A percentile compares a stretch with the other conserved stretches of the same genome.
Conservation (phyloP, 2,113 vertebrate genomes). For the Jacana jacana region DNA sequence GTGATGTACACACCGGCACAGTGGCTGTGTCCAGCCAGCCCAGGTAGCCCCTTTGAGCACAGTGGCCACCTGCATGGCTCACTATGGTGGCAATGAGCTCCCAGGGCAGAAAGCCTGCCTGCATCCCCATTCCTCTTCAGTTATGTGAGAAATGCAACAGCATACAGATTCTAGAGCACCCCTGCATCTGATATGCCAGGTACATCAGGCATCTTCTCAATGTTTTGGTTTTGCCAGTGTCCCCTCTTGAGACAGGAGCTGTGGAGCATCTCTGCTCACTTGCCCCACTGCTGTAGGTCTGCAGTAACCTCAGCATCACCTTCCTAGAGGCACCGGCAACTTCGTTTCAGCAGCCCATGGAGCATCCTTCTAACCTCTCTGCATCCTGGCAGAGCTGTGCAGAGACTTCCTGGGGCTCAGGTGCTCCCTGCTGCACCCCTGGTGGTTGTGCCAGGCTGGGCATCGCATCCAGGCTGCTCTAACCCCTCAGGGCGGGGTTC, state of each 20-base stretch:
- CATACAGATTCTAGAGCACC: neutral
- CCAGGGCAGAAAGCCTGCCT: neutral
- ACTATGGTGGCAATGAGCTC: neutral
- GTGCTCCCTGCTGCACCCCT: neutral
- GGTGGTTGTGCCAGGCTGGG: rapidly evolving
- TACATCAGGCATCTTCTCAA: neutral
- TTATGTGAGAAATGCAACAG: neutral
- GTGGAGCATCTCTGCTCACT: neutral
- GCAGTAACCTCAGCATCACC: neutral
- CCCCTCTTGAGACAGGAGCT: neutral
- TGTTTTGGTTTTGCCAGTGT: neutral
- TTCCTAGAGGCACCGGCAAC: neutral
- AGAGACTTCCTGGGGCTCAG: rapidly evolving
- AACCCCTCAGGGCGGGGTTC: neutral
- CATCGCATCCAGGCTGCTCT: neutral
- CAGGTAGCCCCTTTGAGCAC: neutral
- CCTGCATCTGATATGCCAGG: neutral
- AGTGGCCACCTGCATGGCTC: neutral
- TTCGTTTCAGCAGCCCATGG: neutral
- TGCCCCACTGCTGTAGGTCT: neutral
- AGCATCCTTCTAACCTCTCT: neutral
- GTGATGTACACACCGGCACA: neutral
- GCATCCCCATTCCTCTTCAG: neutral
- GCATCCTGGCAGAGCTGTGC: rapidly evolving
- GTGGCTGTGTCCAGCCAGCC: neutral